Conservation (phyloP, 2,888 invertebrate genomes). For the Heterodera filipjevi region DNA sequence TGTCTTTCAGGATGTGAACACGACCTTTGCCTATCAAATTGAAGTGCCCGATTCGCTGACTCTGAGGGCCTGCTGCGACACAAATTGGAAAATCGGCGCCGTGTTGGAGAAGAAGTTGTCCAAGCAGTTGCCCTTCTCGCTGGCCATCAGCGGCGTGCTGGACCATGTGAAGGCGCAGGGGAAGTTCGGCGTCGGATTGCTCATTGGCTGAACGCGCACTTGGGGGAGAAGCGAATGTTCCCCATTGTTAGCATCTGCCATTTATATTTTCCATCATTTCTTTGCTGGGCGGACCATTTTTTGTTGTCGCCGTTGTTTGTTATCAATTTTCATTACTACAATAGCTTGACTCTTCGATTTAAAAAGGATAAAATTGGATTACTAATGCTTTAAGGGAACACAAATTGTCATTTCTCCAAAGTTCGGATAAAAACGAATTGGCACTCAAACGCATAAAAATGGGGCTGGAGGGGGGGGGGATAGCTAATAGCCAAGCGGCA, state of each 20-base stretch:
- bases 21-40: conserved; percentile 47
- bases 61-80: conserved; percentile 79
- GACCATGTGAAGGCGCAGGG: conserved; percentile 91
- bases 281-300: conserved; percentile 15
- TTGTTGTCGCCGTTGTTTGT: conserved; percentile 6
- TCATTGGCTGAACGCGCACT: conserved; percentile 74
- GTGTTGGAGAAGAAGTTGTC: conserved; percentile 50
- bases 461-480: too few species aligned
- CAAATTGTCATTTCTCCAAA: neutral
- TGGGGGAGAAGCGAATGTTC: neutral
- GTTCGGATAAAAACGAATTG: too few species aligned
- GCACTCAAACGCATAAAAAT: too few species aligned
- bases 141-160: conserved; percentile 86
- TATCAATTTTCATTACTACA: conserved; percentile 19
- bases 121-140: conserved; percentile 79
- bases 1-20: conserved; percentile 49
- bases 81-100: conserved; percentile 84
- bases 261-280: neutral
- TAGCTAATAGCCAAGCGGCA: too few species aligned
- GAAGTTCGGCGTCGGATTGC: conserved; percentile 88
- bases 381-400: too few species aligned
- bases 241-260: neutral
- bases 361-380: conserved; percentile 3
- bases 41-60: conserved; percentile 69
- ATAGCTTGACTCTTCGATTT: neutral